Base-by-base conservation (phyloP, 2,888 invertebrate species). In the Hoplodrina blanda region DNA sequence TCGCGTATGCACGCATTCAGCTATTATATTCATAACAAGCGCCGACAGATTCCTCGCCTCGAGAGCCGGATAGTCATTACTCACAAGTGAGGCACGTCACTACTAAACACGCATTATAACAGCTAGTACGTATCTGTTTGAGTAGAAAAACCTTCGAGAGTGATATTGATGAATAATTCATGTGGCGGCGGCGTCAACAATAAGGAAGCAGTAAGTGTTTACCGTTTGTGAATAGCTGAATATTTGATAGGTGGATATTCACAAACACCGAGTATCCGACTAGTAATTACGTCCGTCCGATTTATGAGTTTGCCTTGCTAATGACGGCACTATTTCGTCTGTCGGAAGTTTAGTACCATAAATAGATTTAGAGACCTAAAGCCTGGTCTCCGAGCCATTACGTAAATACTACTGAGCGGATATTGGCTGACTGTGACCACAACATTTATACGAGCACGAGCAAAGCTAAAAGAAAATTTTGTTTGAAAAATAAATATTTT, bases 171-270 rank as follows among this genome's bases (percentile, higher is more conserved):
- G 83, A 80, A 84, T 84, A 76, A 83, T 83, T 84, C 83, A 84
- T 84, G 68, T 20, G n/a, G 49, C 73, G 63, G 64, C 78, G 68
- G 57, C 82, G 82, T 82, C 83, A 78, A 84, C 83, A 84, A 83
- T 84, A 82, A 75, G 85, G 73, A 84, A 82, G 59, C 69, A 56
- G 82, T 84, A 83, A 83, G 84, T 83, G 82, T 84, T 82, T 80
- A 76, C 82, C 67, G 82, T 75, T 75, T 78, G 72, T 68, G 80
- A 76, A 80, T 76, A 76, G 73, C 64, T 72, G 75, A 77, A 78
- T 80, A 84, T 82, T 73, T 63, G 71, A 84, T 82, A 67, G 56
- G 69, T 57, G 56, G 61, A 76, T 70, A 63, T 61, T 80, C 75
- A 25, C 57, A 50, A 61, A 41, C 44, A 52, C 25, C 60, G 17